Conservation (phyloP, 2,113 vertebrate genomes). For the Aythya baeri region DNA sequence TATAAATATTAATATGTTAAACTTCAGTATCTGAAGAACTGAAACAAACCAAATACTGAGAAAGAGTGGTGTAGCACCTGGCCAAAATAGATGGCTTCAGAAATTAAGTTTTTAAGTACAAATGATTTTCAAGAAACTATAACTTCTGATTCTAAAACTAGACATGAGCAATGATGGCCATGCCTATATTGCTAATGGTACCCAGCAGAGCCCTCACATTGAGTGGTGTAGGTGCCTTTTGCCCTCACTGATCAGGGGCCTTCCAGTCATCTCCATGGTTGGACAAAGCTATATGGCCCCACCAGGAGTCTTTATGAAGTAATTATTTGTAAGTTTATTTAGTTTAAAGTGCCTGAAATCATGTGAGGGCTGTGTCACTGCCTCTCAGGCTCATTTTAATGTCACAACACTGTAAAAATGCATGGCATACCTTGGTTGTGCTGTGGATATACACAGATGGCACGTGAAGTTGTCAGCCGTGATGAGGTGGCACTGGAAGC, state of each 20-base stretch:
- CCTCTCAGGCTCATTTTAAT: not conserved
- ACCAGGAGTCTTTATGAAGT: not conserved
- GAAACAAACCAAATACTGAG: not conserved
- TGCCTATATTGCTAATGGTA: not conserved
- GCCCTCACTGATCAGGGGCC: not conserved
- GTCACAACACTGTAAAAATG: not conserved
- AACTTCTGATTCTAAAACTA: not conserved
- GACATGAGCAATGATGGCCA: not conserved
- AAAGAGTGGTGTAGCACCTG: not conserved
- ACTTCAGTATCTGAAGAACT: not conserved
- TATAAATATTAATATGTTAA: not conserved
- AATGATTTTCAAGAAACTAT: not conserved
- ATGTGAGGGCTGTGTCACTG: not conserved
- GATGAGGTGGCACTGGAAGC: not conserved
- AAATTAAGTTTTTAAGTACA: not conserved
- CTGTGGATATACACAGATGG: not conserved
- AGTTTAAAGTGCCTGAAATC: not conserved
- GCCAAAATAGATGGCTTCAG: not conserved
- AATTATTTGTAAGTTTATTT: not conserved
- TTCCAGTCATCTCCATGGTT: fast-evolving
- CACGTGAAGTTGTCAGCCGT: not conserved
- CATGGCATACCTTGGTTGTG: not conserved
- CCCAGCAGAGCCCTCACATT: not conserved
- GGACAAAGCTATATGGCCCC: not conserved
- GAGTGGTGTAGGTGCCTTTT: not conserved